phyloP scores from a whole-genome alignment of 37 sponge, comb jelly and placozoan species.

The Chondrilla cf. caribensis region DNA sequence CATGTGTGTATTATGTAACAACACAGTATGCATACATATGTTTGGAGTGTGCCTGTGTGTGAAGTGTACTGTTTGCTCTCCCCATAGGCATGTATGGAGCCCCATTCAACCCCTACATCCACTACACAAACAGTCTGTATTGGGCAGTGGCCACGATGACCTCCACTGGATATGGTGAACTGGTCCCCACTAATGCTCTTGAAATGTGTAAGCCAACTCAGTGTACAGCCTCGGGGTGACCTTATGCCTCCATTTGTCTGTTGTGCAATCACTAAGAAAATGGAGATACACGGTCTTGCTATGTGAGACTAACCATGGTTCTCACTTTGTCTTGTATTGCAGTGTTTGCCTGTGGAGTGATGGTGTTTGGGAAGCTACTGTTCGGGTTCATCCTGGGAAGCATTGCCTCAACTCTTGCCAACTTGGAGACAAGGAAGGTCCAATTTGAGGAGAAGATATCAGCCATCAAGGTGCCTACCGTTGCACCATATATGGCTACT shows the following conservation, averaged over 20 bases:
- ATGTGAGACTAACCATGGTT: no score
- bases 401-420: slow-evolving; percentile 68
- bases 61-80: no score
- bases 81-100: slow-evolving; percentile 16
- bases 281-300: no score
- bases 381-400: slow-evolving; percentile 82
- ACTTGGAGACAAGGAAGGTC: slow-evolving; percentile 58
- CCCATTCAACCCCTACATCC: slow-evolving; percentile 22
- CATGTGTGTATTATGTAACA: no score
- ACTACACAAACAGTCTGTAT: slow-evolving; percentile 73
- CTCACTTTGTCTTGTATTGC: not conserved
- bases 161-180: slow-evolving; percentile 60
- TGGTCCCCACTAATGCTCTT: slow-evolving; percentile 24
- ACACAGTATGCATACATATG: no score
- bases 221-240: no score
- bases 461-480: slow-evolving; percentile 52
- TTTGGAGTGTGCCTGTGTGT: no score
- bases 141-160: slow-evolving; percentile 84
- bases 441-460: slow-evolving; percentile 60
- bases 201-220: slow-evolving; percentile 31
- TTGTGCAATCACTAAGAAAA: not conserved
- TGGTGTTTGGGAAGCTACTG: slow-evolving; percentile 68
- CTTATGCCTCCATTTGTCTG: no score
- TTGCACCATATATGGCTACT: no score
- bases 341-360: slow-evolving; percentile 65